Base-by-base conservation (phyloP, 2,797 vertebrate species). In the Tachyglossus aculeatus region DNA sequence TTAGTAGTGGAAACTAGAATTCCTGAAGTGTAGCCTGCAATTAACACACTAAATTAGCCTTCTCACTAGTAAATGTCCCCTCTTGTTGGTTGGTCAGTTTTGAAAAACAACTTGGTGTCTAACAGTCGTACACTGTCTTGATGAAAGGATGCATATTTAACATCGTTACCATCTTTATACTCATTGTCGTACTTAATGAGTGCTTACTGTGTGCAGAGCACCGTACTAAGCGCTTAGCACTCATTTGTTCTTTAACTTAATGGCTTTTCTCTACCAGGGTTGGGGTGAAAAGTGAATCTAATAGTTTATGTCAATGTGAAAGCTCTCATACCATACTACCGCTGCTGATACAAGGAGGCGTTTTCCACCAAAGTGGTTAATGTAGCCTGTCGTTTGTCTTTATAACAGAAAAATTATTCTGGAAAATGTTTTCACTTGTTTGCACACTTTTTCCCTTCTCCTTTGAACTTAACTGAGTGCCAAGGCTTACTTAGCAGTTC, bases 51-150 rank as follows among this genome's bases (percentile, higher is more conserved):
- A 66, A 78, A 67, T 59, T n/a, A 66, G 15, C 31, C 73, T 48
- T 8, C 50, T 43, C 33, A 44, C 24, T 34, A 59, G 3, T n/a
- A 69, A 37, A 22, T 67, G 12, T 58, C 75, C 68, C 48, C 62
- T 63, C 44, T 77, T 41, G 9, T 67, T 77, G 38, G 37, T 65
- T 83, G 71, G 19, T 61, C 51, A 41, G 38, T 41, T 25, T 38
- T 78, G 41, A 73, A 76, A 82, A 85, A 63, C 25, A 39, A 21
- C 62, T 75, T 58, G 54, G n/a, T 29, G 58, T 14, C 18, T 68
- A 21, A 4, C 45, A 25, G 8, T 50, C 58, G 47, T 44, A 15
- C n/a, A 32, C 4, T 80, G 48, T 67, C 51, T 14, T 63, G 72
- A 43, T 65, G 70, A 67, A 77, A 60, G 43, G 54, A 63, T 4